These are phyloP conservation scores for Hylomyscus alleni DNA, from an alignment of 2,797 vertebrate genomes.

Conservation along the genomic window DNA sequence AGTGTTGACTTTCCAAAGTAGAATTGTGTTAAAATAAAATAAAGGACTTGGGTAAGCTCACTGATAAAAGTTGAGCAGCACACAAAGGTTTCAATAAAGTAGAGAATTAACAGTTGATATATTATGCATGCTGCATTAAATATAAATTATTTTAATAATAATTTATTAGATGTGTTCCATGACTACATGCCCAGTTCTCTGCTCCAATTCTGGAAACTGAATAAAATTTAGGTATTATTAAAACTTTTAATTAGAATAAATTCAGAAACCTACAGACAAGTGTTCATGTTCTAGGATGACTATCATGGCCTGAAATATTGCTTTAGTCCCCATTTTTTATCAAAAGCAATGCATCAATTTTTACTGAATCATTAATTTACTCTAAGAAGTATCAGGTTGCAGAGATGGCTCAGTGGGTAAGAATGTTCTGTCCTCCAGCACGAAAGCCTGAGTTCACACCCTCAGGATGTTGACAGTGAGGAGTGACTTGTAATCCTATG, in stretches of 20 bases:
- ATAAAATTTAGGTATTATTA: background rate
- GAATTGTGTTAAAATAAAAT: background rate
- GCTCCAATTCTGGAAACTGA: background rate
- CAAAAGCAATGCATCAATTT: background rate
- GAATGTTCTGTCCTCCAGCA: background rate
- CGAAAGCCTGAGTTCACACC: background rate
- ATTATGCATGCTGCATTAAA: background rate
- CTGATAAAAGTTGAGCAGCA: background rate
- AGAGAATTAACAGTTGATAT: background rate
- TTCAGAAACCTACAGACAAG: background rate
- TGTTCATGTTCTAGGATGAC: rapidly evolving
- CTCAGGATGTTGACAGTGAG: too few relatives aligned
- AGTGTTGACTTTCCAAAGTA: background rate
- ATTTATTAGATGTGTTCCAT: background rate
- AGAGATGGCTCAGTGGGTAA: background rate
- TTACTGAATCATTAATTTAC: background rate
- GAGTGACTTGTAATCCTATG: background rate
- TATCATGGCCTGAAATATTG: background rate
- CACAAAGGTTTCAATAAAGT: background rate
- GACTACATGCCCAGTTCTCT: background rate
- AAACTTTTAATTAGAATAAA: background rate
- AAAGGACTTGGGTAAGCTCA: background rate
- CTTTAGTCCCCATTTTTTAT: background rate
- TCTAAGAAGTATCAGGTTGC: background rate
- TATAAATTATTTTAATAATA: constrained; percentile 12